A percentile compares a stretch with the other conserved stretches of the same genome.
Evolutionary conservation across 2,113 vertebrate genomes (phyloP).

Genomic region (Chlamydotis undulata): DNA sequence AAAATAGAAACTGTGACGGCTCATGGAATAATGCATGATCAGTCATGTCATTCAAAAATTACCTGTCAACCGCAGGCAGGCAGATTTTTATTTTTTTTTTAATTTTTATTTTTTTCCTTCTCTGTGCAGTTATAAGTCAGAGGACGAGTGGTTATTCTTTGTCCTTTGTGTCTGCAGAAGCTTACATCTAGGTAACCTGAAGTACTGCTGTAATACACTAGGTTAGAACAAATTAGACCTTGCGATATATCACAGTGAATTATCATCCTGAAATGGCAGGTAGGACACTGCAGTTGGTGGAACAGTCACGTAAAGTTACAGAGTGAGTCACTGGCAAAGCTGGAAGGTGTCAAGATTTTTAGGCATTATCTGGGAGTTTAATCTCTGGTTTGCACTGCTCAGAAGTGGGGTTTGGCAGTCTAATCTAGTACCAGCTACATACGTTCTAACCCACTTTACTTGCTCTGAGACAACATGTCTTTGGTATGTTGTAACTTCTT

Average conservation of each 20-base stretch:
- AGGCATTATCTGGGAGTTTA: background rate
- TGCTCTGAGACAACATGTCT: background rate
- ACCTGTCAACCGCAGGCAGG: slow-evolving; percentile 33
- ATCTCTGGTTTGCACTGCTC: background rate
- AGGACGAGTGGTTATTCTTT: background rate
- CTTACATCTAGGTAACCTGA: background rate
- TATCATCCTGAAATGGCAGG: background rate
- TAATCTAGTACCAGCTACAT: background rate
- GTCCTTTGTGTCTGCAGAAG: background rate
- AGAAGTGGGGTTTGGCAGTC: background rate
- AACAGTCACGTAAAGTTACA: background rate
- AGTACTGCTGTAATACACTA: background rate
- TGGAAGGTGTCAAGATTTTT: background rate
- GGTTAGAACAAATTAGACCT: background rate
- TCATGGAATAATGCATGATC: slow-evolving; percentile 23
- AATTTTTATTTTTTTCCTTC: background rate
- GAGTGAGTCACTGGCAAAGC: background rate
- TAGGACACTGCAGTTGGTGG: background rate
- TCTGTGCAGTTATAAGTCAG: background rate
- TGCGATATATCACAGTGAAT: background rate
- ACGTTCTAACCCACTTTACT: background rate
- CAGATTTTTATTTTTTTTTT: background rate
- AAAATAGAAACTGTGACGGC: background rate
- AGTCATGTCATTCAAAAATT: slow-evolving; percentile 42
- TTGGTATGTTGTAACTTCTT: background rate